Conservation (phyloP, 92 coral and sea anemone genomes). For the Actinostola sp. region DNA sequence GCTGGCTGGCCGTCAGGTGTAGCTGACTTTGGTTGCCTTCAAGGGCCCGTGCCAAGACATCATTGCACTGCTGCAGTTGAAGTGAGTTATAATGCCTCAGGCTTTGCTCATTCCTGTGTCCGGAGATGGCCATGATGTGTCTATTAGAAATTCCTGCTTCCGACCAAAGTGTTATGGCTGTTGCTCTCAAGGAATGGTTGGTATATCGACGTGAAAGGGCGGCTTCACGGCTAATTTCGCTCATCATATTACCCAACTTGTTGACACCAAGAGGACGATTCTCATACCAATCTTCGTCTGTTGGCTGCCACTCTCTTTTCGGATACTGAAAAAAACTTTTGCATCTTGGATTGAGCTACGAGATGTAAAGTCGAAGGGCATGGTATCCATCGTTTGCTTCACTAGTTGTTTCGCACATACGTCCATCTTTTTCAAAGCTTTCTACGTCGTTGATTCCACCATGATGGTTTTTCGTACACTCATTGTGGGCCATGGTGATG, state of each 20-base stretch:
- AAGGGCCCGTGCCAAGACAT: too few species aligned
- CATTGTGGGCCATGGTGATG: slow-evolving; percentile 38
- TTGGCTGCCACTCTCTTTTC: slow-evolving; percentile 24
- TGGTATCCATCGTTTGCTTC: slow-evolving; percentile 17
- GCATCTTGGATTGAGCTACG: slow-evolving; percentile 6
- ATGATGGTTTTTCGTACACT: slow-evolving; percentile 33
- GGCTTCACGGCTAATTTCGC: slow-evolving; percentile 20
- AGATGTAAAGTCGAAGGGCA: slow-evolving; percentile 3
- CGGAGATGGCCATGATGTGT: slow-evolving; percentile 41
- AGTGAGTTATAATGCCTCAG: background rate
- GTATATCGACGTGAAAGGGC: slow-evolving; percentile 21
- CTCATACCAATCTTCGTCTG: slow-evolving; percentile 36
- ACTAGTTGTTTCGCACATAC: slow-evolving; percentile 34
- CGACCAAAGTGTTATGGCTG: slow-evolving; percentile 44
- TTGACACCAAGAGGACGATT: slow-evolving; percentile 47
- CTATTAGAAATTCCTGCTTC: slow-evolving; percentile 48
- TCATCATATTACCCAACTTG: slow-evolving; percentile 47
- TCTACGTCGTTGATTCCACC: slow-evolving; percentile 37
- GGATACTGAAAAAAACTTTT: slow-evolving; percentile 42
- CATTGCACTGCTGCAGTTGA: too few species aligned
- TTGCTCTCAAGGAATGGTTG: slow-evolving; percentile 26
- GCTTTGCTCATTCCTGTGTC: slow-evolving; percentile 23
- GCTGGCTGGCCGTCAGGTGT: too few species aligned
- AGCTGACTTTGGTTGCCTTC: too few species aligned
- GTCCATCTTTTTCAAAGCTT: slow-evolving; percentile 27